phyloP scores from a whole-genome alignment of 2,113 vertebrate species.

The Chiloscyllium plagiosum region DNA sequence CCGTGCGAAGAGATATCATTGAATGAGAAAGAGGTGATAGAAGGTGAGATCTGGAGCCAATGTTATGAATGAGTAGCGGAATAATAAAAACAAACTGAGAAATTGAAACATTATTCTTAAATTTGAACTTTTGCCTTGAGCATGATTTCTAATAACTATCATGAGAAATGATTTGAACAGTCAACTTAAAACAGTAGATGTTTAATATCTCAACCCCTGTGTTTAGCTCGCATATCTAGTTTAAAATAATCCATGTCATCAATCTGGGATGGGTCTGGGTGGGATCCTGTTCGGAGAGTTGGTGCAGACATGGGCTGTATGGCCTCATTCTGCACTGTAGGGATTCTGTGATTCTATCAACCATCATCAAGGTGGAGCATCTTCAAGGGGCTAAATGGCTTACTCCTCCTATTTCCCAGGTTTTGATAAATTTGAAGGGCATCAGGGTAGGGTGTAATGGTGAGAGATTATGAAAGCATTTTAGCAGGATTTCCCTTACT shows the following conservation, averaged over 20 bases:
- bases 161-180: not conserved
- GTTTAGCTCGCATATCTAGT: not conserved
- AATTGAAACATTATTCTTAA: not conserved
- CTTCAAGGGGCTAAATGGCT: too few relatives aligned
- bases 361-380: too few relatives aligned
- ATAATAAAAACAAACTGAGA: not conserved
- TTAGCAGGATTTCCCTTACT: not conserved
- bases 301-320: too few relatives aligned
- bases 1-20: slow-evolving; percentile 46
- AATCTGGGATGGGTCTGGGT: too few relatives aligned
- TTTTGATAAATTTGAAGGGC: not conserved
- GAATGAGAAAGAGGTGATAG: slow-evolving; percentile 53
- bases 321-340: too few relatives aligned
- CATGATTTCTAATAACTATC: not conserved
- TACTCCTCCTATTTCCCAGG: too few relatives aligned
- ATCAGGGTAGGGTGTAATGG: not conserved
- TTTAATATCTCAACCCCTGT: not conserved
- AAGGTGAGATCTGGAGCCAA: slow-evolving; percentile 46
- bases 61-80: not conserved
- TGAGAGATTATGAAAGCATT: not conserved
- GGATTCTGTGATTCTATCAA: too few relatives aligned
- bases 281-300: too few relatives aligned
- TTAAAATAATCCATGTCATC: not conserved
- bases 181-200: not conserved
- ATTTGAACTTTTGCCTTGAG: not conserved